Conservation (phyloP, 2,797 vertebrate genomes). For the Falco naumanni region DNA sequence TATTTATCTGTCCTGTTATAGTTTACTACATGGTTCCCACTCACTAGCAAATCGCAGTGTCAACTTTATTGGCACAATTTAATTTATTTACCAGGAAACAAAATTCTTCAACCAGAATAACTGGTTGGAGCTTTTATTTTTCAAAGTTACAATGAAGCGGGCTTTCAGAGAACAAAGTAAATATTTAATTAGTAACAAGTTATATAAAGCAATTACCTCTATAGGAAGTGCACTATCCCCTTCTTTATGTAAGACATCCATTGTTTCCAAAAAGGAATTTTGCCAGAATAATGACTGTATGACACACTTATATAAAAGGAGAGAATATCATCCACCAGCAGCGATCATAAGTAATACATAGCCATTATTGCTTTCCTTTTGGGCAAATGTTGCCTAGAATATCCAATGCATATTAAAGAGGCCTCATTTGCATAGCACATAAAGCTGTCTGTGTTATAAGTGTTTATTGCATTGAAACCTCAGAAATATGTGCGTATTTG, state of each 20-base stretch:
- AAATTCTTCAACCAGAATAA: constrained; percentile 35
- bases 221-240: neutral
- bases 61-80: constrained; percentile 19
- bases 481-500: neutral
- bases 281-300: neutral
- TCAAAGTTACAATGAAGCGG: constrained; percentile 1
- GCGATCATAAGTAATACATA: neutral
- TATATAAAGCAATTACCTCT: constrained; percentile 22
- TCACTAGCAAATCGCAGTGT: neutral
- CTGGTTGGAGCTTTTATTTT: constrained; percentile 11
- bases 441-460: neutral
- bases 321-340: neutral
- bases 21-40: neutral
- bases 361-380: neutral
- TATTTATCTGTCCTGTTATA: neutral
- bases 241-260: neutral
- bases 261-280: constrained; percentile 4
- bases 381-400: neutral
- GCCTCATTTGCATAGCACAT: neutral
- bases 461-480: neutral
- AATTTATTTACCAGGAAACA: constrained; percentile 40
- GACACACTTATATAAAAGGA: neutral
- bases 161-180: constrained; percentile 46
- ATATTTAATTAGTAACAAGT: constrained; percentile 48
- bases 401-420: neutral